Evolutionary conservation across 1,140 invertebrate genomes (phyloP).

Genomic region (Plodia interpunctella): DNA sequence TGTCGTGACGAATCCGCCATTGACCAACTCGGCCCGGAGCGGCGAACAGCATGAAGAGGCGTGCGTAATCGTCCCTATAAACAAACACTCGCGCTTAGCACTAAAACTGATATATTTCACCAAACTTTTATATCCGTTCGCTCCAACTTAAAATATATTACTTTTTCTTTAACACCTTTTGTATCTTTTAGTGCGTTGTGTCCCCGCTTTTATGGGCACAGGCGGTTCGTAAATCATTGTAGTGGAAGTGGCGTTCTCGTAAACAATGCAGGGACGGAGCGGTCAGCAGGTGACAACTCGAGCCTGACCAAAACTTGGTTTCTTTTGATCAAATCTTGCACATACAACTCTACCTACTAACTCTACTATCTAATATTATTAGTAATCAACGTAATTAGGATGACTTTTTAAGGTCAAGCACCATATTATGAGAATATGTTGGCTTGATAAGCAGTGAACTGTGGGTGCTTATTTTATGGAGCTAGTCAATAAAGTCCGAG

Average conservation of each 20-base stretch:
- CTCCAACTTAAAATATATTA: constrained; percentile 72
- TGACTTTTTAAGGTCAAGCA: no score
- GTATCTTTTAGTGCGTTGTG: constrained; percentile 70
- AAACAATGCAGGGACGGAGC: constrained; percentile 61
- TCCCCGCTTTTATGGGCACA: constrained; percentile 70
- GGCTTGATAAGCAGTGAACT: no score
- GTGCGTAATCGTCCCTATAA: constrained; percentile 63
- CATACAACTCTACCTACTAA: no score
- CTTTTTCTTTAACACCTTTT: constrained; percentile 76
- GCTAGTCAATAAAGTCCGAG: no score
- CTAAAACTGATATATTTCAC: constrained; percentile 74
- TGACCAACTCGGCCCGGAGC: constrained; percentile 25
- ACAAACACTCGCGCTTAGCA: constrained; percentile 62
- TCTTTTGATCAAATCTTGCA: background rate
- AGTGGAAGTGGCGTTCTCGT: constrained; percentile 68
- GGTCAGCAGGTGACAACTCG: constrained; percentile 12
- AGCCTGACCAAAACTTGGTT: background rate
- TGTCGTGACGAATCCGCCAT: constrained; percentile 46
- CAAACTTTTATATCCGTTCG: constrained; percentile 71
- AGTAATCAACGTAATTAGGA: no score
- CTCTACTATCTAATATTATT: no score
- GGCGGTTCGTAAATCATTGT: constrained; percentile 73
- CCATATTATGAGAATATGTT: no score
- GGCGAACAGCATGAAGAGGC: constrained; percentile 37
- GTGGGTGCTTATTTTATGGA: no score